Conservation (phyloP, 1,140 invertebrate species). For the Caerostris darwini region DNA sequence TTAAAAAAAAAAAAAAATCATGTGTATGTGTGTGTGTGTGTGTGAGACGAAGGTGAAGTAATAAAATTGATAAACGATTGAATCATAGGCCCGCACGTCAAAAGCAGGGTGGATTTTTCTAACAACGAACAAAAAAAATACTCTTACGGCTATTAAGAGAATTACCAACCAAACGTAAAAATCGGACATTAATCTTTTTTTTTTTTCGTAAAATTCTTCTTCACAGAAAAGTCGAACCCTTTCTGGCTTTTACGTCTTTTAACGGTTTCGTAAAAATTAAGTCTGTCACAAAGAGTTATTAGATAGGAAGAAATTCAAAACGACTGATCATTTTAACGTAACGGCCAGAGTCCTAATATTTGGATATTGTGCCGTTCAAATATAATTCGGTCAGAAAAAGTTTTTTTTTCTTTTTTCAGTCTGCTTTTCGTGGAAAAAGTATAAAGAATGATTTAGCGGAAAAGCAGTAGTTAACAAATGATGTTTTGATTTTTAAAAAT, state of each 20-base stretch:
- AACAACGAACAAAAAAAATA: background rate
- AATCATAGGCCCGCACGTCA: background rate
- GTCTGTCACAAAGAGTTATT: too few species aligned
- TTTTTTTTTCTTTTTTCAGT: background rate
- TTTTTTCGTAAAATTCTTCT: background rate
- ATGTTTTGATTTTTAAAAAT: background rate
- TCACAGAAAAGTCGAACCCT: background rate
- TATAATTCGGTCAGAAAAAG: background rate
- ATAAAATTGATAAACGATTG: conserved; percentile 50
- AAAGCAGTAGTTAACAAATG: background rate
- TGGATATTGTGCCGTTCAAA: too few species aligned
- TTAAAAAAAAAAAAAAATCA: background rate
- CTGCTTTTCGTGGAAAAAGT: background rate
- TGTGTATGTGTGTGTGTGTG: background rate
- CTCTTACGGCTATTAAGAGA: background rate
- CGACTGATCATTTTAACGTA: too few species aligned
- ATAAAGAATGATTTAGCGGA: background rate
- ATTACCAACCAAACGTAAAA: conserved; percentile 42
- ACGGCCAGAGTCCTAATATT: too few species aligned
- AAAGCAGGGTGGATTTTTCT: background rate
- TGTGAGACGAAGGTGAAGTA: background rate
- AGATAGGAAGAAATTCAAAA: background rate
- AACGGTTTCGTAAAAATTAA: background rate
- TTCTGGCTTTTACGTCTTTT: background rate
- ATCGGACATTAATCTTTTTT: background rate